Evolutionary conservation across 2,888 invertebrate genomes (phyloP), one percentile per base, ranked within the genome.

Genomic region (Chalcis sispes): DNA sequence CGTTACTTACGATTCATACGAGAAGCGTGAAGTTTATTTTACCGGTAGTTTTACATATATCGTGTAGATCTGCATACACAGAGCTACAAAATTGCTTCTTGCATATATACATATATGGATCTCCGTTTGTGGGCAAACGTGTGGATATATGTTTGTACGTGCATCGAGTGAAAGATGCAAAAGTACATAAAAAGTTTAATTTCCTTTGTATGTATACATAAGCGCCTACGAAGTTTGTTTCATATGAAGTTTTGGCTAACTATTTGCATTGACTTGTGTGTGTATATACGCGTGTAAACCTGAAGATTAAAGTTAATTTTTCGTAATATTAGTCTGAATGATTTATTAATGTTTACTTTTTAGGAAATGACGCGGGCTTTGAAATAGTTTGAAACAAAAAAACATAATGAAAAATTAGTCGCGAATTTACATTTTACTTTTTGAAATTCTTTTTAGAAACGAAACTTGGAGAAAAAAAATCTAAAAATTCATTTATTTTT

Each of bases 301-400:
- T n/a, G n/a, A n/a, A n/a, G n/a, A n/a, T n/a, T n/a, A 25, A 70
- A 70, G 59, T 70, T 70, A 15, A 20, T 42, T 42, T 65, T 65
- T 2, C 23, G 1, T n/a, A 8, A 52, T 40, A 15, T 65, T 52
- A 36, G 8, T 32, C 46, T 48, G 10, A 8, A 13, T 25, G 25
- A 23, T 62, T 15, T 27, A 32, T 23, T 20, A n/a, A 62, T 62
- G 46, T 46, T 46, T 23, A n/a, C 36, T 52, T 15, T 10, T 65
- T 65, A 10, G 48, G 23, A 20, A 40, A 40, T 61, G 29, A 8
- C 32, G 10, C 32, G n/a, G 5, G 1, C 32, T 13, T 13, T n/a
- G n/a, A 23, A 2, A 15, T 42, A 13, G 13, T 13, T 42, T 42
- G 8, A n/a, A n/a, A n/a, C n/a, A n/a, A n/a, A n/a, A n/a, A n/a